phyloP scores from a whole-genome alignment of 1,140 invertebrate species.

The Trichonephila clavata region DNA sequence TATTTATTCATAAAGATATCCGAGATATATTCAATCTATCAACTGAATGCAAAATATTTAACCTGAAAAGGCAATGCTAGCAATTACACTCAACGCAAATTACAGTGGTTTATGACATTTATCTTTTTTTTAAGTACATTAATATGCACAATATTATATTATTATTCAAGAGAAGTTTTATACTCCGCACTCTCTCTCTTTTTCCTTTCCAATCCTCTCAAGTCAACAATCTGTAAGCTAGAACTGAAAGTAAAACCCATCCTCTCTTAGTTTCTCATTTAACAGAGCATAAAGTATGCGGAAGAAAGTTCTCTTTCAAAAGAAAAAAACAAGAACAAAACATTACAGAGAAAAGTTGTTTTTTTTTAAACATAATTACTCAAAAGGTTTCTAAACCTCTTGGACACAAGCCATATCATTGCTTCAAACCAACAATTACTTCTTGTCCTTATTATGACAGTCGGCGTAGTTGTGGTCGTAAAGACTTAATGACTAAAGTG shows the following conservation, averaged over 20 bases:
- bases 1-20: no score
- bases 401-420: slow-evolving; percentile 19
- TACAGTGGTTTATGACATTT: no score
- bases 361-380: slow-evolving; percentile 10
- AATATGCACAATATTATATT: neutral
- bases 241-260: neutral
- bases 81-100: no score
- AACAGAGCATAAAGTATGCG: slow-evolving; percentile 48
- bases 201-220: neutral
- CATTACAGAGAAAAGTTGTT: neutral
- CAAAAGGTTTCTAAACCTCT: slow-evolving; percentile 42
- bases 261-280: neutral
- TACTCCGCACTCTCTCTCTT: neutral
- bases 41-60: no score
- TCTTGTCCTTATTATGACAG: slow-evolving; percentile 17
- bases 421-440: slow-evolving; percentile 2
- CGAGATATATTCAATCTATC: no score
- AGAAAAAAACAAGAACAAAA: neutral
- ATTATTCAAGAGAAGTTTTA: neutral
- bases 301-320: neutral
- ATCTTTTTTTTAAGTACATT: no score
- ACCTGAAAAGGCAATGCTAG: no score
- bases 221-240: neutral
- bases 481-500: slow-evolving; percentile 5
- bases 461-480: neutral